phyloP scores from a whole-genome alignment of 1,140 invertebrate genomes.

The Meloidogyne exigua region DNA sequence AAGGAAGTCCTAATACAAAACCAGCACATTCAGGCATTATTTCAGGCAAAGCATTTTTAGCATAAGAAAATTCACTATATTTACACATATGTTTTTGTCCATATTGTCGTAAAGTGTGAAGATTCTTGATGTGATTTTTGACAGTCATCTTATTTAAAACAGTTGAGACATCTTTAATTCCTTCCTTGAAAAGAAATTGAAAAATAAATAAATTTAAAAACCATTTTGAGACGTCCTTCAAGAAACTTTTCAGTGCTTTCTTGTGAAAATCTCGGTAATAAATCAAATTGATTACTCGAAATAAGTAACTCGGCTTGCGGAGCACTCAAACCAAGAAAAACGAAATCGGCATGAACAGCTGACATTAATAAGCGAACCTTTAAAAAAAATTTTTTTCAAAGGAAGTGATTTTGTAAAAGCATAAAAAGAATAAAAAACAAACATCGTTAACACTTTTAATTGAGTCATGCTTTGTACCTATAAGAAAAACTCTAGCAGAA shows the following conservation, averaged over 20 bases:
- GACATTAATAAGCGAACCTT: not conserved
- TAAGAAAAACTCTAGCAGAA: not conserved
- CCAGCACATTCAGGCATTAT: not conserved
- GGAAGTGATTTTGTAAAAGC: too few relatives aligned
- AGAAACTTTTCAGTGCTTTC: not conserved
- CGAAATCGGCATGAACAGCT: not conserved
- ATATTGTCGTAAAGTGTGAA: not conserved
- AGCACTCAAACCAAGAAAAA: not conserved
- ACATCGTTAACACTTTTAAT: not conserved
- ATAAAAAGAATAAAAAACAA: not conserved
- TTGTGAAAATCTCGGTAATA: not conserved
- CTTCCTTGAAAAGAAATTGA: not conserved
- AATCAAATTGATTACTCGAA: not conserved
- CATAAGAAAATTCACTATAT: not conserved
- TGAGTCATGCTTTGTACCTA: not conserved
- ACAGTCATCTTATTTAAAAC: not conserved
- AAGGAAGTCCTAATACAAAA: not conserved
- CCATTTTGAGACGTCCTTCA: not conserved
- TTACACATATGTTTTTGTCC: not conserved
- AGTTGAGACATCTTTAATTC: not conserved
- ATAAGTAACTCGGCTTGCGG: not conserved
- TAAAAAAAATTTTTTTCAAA: not conserved
- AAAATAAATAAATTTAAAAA: not conserved
- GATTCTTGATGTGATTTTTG: not conserved
- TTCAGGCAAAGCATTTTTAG: not conserved